Percentiles rank a stretch among this genome's conserved stretches.
Evolutionary conservation across 1,140 invertebrate genomes (phyloP).

Genomic region (Ceratina japonica): DNA sequence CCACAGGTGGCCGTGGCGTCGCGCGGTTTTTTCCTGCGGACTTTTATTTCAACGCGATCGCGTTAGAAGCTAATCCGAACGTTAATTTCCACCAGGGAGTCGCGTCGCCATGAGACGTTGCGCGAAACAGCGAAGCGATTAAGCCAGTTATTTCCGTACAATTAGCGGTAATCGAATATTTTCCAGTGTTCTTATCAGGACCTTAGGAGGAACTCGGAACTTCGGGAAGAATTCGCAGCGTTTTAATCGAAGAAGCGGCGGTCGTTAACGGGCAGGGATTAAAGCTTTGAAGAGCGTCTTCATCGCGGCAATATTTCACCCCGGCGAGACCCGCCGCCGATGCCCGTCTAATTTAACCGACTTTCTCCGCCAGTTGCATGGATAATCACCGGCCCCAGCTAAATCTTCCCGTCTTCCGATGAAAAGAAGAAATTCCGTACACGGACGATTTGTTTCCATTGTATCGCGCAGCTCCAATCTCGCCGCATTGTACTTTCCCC

Average conservation of each 20-base stretch:
- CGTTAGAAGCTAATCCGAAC: constrained; percentile 6
- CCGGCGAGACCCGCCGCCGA: neutral
- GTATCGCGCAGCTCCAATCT: neutral
- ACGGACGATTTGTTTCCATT: constrained; percentile 2
- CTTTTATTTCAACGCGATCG: constrained; percentile 47
- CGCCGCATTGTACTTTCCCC: constrained; percentile 9
- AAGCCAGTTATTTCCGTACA: constrained; percentile 24
- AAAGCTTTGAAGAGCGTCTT: constrained; percentile 32
- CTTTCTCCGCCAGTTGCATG: neutral
- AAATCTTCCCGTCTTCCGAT: neutral
- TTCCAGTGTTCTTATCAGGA: constrained; percentile 16
- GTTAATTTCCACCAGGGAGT: constrained; percentile 23
- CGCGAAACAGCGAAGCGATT: constrained; percentile 16
- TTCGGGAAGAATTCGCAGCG: constrained; percentile 18
- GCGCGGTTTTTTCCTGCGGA: neutral
- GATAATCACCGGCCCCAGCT: neutral
- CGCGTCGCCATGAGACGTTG: neutral
- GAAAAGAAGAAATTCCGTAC: neutral
- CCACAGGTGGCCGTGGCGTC: constrained; percentile 50
- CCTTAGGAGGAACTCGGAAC: constrained; percentile 11
- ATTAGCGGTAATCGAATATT: constrained; percentile 42
- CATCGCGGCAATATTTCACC: constrained; percentile 21
- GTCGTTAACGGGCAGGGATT: constrained; percentile 20
- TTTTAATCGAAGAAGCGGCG: constrained; percentile 19
- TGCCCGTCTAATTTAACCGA: neutral